Evolutionary conservation across 2,888 invertebrate species (phyloP), one percentile per base, ranked within the genome.

Genomic region (Microchrysa polita): DNA sequence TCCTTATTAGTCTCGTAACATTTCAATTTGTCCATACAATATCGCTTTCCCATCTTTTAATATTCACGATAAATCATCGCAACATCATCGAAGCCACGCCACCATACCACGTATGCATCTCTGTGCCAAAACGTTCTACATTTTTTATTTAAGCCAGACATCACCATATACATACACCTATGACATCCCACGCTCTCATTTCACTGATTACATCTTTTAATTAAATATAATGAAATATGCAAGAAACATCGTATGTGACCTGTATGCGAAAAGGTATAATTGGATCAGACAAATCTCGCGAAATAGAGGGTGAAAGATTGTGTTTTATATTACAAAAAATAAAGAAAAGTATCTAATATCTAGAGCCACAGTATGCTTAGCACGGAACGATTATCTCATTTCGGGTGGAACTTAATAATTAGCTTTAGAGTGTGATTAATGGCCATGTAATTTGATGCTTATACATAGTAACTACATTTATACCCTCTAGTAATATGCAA

Each of bases 391-490:
- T 61, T 40, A 40, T 61, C 42, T 40, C 61, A 61, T 61, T 61
- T 61, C 61, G 61, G 61, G 42, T 40, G 61, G 61, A 40, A 61
- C 40, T 65, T 12, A 48, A 34, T 48, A 65, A 65, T 65, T 22
- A 48, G 18, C 42, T 65, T 34, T 48, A 48, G 55, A n/a, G n/a
- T n/a, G n/a, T 74, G 75, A 75, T 75, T 73, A 75, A 75, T 74
- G 67, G 72, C 67, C 72, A 59, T 74, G 75, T 75, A 75, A 75
- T 75, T 75, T 60, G 75, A 75, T 75, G 73, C 52, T 75, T 72
- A 73, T 72, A 71, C 60, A 67, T 23, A 16, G 65, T 67, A 55
- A n/a, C 27, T 34, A 34, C 27, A 57, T 69, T n/a, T n/a, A n/a
- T n/a, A n/a, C n/a, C n/a, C n/a, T n/a, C n/a, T n/a, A n/a, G n/a